Conservation (phyloP, 2,113 vertebrate species). For the Epinephelus lanceolatus region DNA sequence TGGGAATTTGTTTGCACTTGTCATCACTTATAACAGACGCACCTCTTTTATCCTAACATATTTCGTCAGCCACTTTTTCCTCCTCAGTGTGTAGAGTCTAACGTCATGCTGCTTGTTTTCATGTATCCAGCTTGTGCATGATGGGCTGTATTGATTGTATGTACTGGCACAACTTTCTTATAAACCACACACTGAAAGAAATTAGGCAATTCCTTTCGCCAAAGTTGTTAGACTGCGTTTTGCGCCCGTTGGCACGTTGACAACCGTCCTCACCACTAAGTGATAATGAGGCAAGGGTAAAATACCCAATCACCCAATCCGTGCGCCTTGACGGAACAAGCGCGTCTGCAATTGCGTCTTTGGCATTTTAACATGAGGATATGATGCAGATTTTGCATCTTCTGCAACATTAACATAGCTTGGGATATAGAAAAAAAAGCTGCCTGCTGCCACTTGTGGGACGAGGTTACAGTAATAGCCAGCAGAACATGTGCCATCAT, state of each 20-base stretch:
- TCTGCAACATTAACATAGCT: neutral
- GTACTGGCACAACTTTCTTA: constrained; percentile 55
- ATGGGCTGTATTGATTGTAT: neutral
- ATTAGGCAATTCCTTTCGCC: neutral
- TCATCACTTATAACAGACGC: constrained; percentile 22
- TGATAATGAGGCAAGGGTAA: constrained; percentile 50
- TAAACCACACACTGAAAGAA: neutral
- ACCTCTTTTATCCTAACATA: constrained; percentile 1
- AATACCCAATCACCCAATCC: constrained; percentile 45
- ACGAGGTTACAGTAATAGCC: constrained; percentile 4
- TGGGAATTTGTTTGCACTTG: constrained; percentile 43
- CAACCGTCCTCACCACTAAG: constrained; percentile 32
- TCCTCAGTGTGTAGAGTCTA: neutral
- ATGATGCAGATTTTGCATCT: neutral
- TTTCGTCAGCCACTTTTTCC: constrained; percentile 13
- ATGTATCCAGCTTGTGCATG: constrained; percentile 5
- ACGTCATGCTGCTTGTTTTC: neutral
- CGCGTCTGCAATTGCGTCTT: constrained; percentile 60
- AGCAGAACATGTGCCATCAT: constrained; percentile 40
- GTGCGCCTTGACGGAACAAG: constrained; percentile 52
- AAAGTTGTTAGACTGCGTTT: constrained; percentile 52
- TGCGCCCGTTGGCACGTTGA: neutral
- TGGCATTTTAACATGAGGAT: constrained; percentile 33
- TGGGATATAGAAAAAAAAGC: neutral
- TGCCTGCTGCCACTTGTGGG: constrained; percentile 47